These are phyloP conservation scores for Zoanthus sansibaricus DNA, from an alignment of 92 coral and sea anemone genomes.

Conservation along the genomic window DNA sequence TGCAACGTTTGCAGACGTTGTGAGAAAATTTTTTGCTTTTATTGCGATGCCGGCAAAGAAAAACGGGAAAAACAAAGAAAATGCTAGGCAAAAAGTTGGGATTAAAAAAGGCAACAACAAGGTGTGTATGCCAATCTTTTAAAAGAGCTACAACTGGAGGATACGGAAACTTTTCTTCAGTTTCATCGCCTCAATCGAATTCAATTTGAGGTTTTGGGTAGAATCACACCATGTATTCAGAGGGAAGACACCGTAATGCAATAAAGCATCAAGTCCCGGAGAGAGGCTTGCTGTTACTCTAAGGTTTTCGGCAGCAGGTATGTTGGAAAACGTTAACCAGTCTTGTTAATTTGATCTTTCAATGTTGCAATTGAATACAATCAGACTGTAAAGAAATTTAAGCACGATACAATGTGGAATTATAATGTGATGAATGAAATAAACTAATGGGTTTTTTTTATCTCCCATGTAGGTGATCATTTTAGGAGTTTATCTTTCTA, in stretches of 20 bases:
- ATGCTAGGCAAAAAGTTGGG: conserved; percentile 2
- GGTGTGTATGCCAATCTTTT: conserved; percentile 51
- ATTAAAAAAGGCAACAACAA: conserved; percentile 12
- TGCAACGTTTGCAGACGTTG: too few species aligned
- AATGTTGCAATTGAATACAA: background rate
- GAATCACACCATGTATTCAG: conserved; percentile 36
- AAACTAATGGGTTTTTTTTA: background rate
- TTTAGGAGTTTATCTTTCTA: conserved; percentile 49
- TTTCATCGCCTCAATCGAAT: conserved; percentile 48
- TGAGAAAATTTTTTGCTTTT: background rate
- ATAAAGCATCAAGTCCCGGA: conserved; percentile 56
- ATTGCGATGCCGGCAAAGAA: background rate
- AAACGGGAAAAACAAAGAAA: background rate
- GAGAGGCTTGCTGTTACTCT: conserved; percentile 64
- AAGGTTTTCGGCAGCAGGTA: conserved; percentile 62
- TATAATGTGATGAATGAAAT: background rate
- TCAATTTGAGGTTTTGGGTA: conserved; percentile 41
- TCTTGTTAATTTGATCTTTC: background rate
- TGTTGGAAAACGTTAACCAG: background rate
- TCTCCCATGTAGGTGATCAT: conserved; percentile 37
- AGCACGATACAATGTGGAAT: background rate
- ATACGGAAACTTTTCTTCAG: conserved; percentile 48
- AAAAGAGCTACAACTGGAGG: conserved; percentile 41
- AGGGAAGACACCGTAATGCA: conserved; percentile 57
- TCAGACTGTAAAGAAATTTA: background rate